A percentile compares a stretch with the other conserved stretches of the same genome.
phyloP scores from a whole-genome alignment of 2,113 vertebrate species.

The Galemys pyrenaicus region DNA sequence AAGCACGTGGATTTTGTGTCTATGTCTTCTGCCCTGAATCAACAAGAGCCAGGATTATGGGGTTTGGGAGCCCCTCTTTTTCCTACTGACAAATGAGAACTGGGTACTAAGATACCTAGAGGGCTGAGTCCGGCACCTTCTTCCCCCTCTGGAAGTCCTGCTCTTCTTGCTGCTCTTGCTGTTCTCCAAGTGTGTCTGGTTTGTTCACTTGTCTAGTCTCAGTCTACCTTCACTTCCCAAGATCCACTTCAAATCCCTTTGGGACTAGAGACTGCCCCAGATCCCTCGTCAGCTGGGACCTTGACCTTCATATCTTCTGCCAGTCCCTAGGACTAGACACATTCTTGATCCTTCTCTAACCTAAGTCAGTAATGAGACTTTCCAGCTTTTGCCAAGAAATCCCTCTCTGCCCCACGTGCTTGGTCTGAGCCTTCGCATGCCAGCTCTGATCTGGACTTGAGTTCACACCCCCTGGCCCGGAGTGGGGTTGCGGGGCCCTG shows the following conservation, averaged over 20 bases:
- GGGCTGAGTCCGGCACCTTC: too few species aligned
- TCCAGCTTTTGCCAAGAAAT: not conserved
- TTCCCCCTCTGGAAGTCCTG: too few species aligned
- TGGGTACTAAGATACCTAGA: not conserved
- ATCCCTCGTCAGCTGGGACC: not conserved
- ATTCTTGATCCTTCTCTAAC: not conserved
- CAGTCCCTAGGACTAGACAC: not conserved
- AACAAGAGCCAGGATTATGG: not conserved
- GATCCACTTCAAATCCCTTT: not conserved
- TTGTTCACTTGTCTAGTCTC: not conserved
- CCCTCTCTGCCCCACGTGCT: too few species aligned
- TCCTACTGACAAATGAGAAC: not conserved
- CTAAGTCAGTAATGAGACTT: not conserved
- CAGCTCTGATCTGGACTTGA: not conserved
- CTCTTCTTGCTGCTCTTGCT: not conserved
- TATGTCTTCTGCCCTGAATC: not conserved
- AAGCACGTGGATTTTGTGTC: accelerated
- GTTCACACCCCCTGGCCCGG: not conserved
- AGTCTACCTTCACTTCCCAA: not conserved
- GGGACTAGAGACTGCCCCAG: not conserved
- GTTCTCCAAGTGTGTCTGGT: not conserved
- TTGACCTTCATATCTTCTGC: not conserved
- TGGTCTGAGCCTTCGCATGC: not conserved
- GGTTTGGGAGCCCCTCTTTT: not conserved
- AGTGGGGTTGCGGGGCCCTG: not conserved